phyloP scores from a whole-genome alignment of 1,140 invertebrate genomes.

The Schlechtendalia chinensis region DNA sequence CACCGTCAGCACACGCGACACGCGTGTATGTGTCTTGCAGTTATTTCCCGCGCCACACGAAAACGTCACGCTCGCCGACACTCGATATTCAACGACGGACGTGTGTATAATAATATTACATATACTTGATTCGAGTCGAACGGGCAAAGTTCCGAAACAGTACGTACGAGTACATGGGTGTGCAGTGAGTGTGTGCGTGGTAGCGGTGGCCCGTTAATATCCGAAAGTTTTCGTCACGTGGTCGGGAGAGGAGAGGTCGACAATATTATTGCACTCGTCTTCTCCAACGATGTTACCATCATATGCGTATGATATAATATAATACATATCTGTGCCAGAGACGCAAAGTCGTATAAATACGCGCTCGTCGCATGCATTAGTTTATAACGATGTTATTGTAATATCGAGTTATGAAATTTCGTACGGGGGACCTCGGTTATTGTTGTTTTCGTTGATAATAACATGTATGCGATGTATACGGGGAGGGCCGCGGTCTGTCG shows the following conservation, averaged over 20 bases:
- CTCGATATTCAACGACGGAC: background rate
- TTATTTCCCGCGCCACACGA: background rate
- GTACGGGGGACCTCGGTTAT: background rate
- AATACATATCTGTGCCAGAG: background rate
- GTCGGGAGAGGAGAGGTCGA: background rate
- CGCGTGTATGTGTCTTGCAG: no score
- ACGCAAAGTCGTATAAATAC: background rate
- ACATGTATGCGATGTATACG: background rate
- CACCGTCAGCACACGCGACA: no score
- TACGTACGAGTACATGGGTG: background rate
- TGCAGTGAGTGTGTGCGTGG: no score
- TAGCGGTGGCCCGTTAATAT: slow-evolving; percentile 18
- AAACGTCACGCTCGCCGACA: background rate
- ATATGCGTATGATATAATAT: no score
- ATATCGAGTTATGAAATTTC: slow-evolving; percentile 10
- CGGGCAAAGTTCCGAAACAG: slow-evolving; percentile 23
- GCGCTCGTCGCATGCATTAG: background rate
- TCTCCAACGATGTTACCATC: background rate
- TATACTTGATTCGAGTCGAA: background rate
- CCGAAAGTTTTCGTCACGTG: slow-evolving; percentile 7
- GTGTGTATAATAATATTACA: background rate
- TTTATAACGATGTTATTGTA: background rate
- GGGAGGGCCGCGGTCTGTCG: background rate
- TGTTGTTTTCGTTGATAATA: slow-evolving; percentile 13
- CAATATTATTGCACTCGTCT: slow-evolving; percentile 5